These are phyloP conservation scores for Cyanistes caeruleus DNA, from an alignment of 2,113 vertebrate species.

Conservation along the genomic window DNA sequence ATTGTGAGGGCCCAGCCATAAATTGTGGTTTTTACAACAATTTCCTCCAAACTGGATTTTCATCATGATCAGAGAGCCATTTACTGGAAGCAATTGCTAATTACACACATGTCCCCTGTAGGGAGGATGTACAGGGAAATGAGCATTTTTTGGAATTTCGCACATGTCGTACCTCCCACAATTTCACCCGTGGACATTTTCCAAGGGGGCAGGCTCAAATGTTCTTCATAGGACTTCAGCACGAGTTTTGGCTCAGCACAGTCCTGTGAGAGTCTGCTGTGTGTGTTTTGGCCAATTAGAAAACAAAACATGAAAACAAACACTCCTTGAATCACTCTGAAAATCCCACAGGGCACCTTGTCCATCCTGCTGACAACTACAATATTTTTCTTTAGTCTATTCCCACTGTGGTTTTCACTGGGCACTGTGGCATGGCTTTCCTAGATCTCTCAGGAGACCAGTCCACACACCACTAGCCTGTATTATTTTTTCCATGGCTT, in stretches of 20 bases:
- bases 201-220: not conserved
- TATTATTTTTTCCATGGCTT: not conserved
- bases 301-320: constrained; percentile 50
- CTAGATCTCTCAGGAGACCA: not conserved
- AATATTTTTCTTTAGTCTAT: not conserved
- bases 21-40: constrained; percentile 39
- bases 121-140: not conserved
- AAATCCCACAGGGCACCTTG: not conserved
- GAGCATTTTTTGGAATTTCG: constrained; percentile 27
- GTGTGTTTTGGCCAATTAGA: constrained; percentile 46
- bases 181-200: not conserved
- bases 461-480: not conserved
- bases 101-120: constrained; percentile 29
- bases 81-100: constrained; percentile 44
- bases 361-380: not conserved
- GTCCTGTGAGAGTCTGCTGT: not conserved
- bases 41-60: constrained; percentile 53
- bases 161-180: not conserved
- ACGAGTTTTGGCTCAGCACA: not conserved
- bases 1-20: constrained; percentile 32
- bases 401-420: not conserved
- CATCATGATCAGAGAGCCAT: constrained; percentile 32
- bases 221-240: not conserved
- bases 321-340: not conserved
- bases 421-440: not conserved